Percentiles rank a stretch among this genome's conserved stretches.
Conservation (phyloP, 23 tunicate genomes). For the Styela clava region DNA sequence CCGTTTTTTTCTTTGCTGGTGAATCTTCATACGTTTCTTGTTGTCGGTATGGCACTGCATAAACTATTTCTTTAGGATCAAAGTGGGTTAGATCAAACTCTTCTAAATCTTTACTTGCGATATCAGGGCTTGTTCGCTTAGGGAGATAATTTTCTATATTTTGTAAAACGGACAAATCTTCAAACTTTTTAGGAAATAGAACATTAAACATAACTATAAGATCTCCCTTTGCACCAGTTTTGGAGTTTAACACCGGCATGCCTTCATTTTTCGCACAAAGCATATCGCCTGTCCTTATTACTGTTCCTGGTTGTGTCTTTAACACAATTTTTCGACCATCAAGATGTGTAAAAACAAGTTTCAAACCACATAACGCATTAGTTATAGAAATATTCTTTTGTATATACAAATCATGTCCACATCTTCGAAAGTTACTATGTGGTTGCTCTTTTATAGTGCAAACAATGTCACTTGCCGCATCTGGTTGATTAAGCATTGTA, state of each 20-base stretch:
- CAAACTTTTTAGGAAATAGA: slow-evolving; percentile 31
- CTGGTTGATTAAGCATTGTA: neutral
- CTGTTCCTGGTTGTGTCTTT: slow-evolving; percentile 24
- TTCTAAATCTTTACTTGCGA: neutral
- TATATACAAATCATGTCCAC: slow-evolving; percentile 56
- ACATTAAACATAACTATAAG: slow-evolving; percentile 47
- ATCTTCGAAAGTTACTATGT: slow-evolving; percentile 33
- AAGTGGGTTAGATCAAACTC: slow-evolving; percentile 5
- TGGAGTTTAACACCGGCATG: slow-evolving; percentile 39
- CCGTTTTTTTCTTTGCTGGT: neutral
- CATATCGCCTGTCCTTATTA: slow-evolving; percentile 44
- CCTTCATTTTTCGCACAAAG: slow-evolving; percentile 50
- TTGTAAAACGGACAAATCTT: neutral
- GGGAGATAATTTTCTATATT: slow-evolving; percentile 6
- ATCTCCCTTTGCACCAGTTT: slow-evolving; percentile 37
- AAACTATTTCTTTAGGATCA: slow-evolving; percentile 19
- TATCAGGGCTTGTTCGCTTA: neutral
- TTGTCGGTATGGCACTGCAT: slow-evolving; percentile 19
- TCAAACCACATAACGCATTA: slow-evolving; percentile 52
- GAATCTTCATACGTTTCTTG: slow-evolving; percentile 14
- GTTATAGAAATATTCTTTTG: slow-evolving; percentile 28
- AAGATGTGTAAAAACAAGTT: slow-evolving; percentile 36
- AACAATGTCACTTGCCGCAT: slow-evolving; percentile 15
- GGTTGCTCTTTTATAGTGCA: slow-evolving; percentile 30
- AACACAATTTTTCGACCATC: slow-evolving; percentile 45